These are phyloP conservation scores for Peromyscus polionotus DNA, from an alignment of 2,113 vertebrate species.

Conservation along the genomic window DNA sequence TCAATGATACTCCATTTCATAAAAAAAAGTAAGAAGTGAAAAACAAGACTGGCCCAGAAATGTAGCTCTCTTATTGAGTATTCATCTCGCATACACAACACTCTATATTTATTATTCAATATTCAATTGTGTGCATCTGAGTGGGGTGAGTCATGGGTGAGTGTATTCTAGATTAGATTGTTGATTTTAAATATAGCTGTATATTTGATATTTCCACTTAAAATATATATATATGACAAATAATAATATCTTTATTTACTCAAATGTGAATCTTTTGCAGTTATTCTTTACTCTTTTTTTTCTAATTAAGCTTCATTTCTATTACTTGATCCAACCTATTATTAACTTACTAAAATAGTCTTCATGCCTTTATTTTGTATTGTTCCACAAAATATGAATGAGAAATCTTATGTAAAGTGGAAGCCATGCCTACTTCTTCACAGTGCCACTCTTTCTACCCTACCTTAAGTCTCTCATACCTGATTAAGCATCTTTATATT, in stretches of 20 bases:
- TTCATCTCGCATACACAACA: not conserved
- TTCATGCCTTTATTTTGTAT: not conserved
- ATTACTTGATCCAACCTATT: not conserved
- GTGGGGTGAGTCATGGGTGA: not conserved
- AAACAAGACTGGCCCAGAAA: not conserved
- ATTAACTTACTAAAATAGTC: not conserved
- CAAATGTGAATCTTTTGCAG: not conserved
- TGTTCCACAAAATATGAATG: not conserved
- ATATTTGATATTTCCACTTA: not conserved
- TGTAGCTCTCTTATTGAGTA: not conserved
- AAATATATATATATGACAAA: not conserved
- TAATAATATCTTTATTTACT: not conserved
- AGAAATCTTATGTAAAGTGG: not conserved
- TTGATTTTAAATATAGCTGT: not conserved
- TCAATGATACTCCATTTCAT: not conserved
- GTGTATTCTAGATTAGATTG: not conserved
- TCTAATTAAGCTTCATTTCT: not conserved
- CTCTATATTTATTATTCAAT: not conserved
- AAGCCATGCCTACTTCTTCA: not conserved
- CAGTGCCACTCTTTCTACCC: not conserved
- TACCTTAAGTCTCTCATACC: too few relatives aligned
- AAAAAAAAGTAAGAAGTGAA: not conserved
- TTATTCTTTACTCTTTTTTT: not conserved
- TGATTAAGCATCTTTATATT: not conserved
- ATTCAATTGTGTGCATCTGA: not conserved